These are phyloP conservation scores for Hydropsyche betteni DNA, from an alignment of 2,888 invertebrate genomes.

Conservation along the genomic window DNA sequence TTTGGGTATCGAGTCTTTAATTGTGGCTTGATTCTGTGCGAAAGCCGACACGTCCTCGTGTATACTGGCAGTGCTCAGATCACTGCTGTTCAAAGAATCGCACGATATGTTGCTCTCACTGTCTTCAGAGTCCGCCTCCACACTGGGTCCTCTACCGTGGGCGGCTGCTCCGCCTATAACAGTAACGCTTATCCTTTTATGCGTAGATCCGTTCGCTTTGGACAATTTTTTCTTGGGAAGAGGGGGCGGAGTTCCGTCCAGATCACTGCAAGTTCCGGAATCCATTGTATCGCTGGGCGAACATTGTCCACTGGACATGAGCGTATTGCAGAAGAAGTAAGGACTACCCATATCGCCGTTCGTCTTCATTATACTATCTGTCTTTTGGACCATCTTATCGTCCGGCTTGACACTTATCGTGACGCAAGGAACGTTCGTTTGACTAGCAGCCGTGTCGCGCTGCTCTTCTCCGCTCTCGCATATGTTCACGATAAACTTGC, in stretches of 20 bases:
- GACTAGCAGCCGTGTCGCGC: constrained; percentile 37
- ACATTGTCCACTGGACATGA: constrained; percentile 83
- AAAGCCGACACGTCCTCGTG: constrained; percentile 59
- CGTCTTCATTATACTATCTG: constrained; percentile 54
- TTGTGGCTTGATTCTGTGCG: constrained; percentile 53
- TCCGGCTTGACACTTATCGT: constrained; percentile 67
- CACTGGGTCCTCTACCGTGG: constrained; percentile 66
- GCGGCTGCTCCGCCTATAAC: constrained; percentile 61
- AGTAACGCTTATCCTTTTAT: constrained; percentile 67
- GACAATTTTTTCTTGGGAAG: constrained; percentile 72
- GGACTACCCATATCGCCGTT: constrained; percentile 60
- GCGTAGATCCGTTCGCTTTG: constrained; percentile 61
- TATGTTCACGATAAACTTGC: constrained; percentile 51
- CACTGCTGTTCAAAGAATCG: constrained; percentile 81
- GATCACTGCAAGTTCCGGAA: constrained; percentile 86
- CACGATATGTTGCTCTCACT: constrained; percentile 82
- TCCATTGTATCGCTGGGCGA: constrained; percentile 85
- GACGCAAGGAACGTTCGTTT: constrained; percentile 63
- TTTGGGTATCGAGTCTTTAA: constrained; percentile 54
- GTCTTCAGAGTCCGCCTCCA: constrained; percentile 75
- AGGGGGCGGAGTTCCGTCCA: constrained; percentile 78
- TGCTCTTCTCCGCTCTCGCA: constrained; percentile 47
- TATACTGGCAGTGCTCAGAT: constrained; percentile 66
- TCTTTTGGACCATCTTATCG: constrained; percentile 62
- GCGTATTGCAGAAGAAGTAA: constrained; percentile 72